A percentile compares a stretch with the other conserved stretches of the same genome.
Conservation (phyloP, 2,888 invertebrate genomes). For the Scrobipalpa costella region DNA sequence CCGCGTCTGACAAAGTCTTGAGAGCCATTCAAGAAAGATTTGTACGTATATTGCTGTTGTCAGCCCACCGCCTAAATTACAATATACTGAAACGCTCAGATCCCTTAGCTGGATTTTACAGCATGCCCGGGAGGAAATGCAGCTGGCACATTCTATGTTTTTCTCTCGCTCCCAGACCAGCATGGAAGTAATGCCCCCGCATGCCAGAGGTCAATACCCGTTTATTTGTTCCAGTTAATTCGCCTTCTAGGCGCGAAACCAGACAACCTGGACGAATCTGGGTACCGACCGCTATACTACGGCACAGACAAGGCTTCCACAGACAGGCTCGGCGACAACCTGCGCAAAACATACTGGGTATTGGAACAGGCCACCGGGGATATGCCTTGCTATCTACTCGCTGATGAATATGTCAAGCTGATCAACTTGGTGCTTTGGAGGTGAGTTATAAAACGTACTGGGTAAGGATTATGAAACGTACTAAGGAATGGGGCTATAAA, state of each 20-base stretch:
- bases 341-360: not conserved
- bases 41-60: no score
- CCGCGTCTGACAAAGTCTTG: no score
- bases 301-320: constrained; percentile 19
- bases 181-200: no score
- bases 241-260: constrained; percentile 55
- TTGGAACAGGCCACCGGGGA: constrained; percentile 15
- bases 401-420: constrained; percentile 58
- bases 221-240: constrained; percentile 49
- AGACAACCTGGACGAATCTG: constrained; percentile 34
- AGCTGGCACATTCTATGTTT: no score
- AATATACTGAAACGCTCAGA: no score
- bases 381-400: constrained; percentile 57
- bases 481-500: not conserved
- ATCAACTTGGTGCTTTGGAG: constrained; percentile 55
- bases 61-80: no score
- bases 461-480: not conserved
- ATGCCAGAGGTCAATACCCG: no score
- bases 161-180: no score
- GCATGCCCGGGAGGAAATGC: no score
- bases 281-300: not conserved
- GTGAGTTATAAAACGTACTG: constrained; percentile 44
- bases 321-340: constrained; percentile 20
- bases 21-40: no score
- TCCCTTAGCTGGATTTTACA: no score